Evolutionary conservation across 2,888 invertebrate species (phyloP).

Genomic region (Nebria salina): DNA sequence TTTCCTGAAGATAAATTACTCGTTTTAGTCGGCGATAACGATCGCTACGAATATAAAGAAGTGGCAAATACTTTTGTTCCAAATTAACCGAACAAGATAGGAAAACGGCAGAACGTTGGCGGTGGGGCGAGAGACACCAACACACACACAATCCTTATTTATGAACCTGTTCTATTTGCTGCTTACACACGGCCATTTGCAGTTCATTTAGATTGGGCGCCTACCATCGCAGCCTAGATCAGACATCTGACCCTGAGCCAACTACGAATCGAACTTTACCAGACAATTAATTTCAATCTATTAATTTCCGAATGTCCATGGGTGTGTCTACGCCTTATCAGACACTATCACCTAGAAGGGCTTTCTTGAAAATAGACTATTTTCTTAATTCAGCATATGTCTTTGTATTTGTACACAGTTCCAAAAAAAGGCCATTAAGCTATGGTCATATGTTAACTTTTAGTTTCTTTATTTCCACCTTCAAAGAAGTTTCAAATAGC

Average conservation of each 20-base stretch:
- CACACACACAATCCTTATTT: constrained; percentile 13
- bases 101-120: constrained; percentile 3
- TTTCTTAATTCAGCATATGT: too few relatives aligned
- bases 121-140: not conserved
- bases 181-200: constrained; percentile 12
- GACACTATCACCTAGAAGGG: too few relatives aligned
- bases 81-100: constrained; percentile 57
- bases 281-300: not conserved
- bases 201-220: constrained; percentile 8
- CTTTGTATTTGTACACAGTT: too few relatives aligned
- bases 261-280: not conserved
- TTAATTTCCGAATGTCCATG: not conserved
- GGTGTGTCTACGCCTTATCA: not conserved
- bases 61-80: constrained; percentile 58
- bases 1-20: constrained; percentile 60
- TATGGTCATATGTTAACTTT: too few relatives aligned
- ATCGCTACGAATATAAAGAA: constrained; percentile 59
- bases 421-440: too few relatives aligned
- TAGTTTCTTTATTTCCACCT: too few relatives aligned
- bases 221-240: not conserved
- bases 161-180: constrained; percentile 27
- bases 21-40: constrained; percentile 59
- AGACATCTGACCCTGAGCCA: not conserved
- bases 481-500: too few relatives aligned
- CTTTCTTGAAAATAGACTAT: too few relatives aligned